Base-by-base conservation (phyloP, 2,888 invertebrate species). In the Eucriotettix oculatus region DNA sequence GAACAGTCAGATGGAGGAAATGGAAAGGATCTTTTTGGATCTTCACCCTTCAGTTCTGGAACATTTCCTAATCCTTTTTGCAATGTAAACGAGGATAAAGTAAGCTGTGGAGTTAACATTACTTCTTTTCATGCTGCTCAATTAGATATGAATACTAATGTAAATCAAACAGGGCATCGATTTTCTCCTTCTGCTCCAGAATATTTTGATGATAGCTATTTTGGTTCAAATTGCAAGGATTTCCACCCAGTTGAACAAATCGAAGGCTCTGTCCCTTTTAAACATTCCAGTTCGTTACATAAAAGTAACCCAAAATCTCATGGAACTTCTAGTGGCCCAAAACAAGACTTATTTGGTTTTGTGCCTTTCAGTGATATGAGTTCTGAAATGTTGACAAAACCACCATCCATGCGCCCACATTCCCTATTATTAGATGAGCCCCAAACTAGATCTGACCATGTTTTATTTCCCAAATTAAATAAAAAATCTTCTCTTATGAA, bases 21-120 rank as follows among this genome's bases (percentile, higher is more conserved):
- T 42, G 16, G 56, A 16, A 73, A 70, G 61, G 75, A 75, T 62
- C 66, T 74, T 1, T 74, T 74, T 55, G 75, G 73, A 0, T 73
- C 74, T 0, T 73, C 73, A 3, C 73, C 74, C 0, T 74, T 74
- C 54, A 69, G 66, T 59, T 70, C 71, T 5, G 67, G 67, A 41
- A 66, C 67, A 10, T 71, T 71, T 56, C 67, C 67, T n/a, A 72
- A 72, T 67, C 71, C 72, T 0, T 74, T 74, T 59, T 59, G 48
- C 40, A 56, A 16, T 16, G 42, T 29, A 12, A 57, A 29, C n/a
- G 29, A 29, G 29, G 43, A 44, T 42, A 43, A 17, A 10, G 12
- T 12, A 16, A 52, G 44, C 9, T 41, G 40, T 40, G 16, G 16
- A 16, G 16, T 12, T 14, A 29, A 11, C 55, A 42, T 43, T 14